A percentile compares a stretch with the other conserved stretches of the same genome.
Evolutionary conservation across 2,113 vertebrate species (phyloP).

Genomic region (Mirounga angustirostris): DNA sequence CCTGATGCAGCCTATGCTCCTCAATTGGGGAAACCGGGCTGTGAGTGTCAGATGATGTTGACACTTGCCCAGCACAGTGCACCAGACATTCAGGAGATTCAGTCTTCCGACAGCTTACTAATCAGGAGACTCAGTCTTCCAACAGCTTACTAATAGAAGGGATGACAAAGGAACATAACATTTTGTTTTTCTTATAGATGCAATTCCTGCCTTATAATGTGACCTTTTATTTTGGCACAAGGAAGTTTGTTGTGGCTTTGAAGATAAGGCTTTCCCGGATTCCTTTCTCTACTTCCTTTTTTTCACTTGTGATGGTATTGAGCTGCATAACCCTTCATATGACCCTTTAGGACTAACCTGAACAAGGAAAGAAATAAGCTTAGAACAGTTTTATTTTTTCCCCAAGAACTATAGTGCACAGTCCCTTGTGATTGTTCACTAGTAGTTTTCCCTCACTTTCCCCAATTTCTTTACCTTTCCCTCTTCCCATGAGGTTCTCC

Average conservation of each 20-base stretch:
- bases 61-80: not conserved
- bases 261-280: not conserved
- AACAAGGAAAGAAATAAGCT: not conserved
- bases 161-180: not conserved
- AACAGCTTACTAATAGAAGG: not conserved
- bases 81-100: not conserved
- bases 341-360: not conserved
- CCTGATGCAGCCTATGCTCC: accelerated
- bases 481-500: not conserved
- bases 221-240: slow-evolving; percentile 20
- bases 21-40: not conserved
- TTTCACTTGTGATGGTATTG: not conserved
- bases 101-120: not conserved
- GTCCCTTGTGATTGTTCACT: not conserved
- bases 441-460: not conserved
- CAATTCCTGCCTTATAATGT: not conserved
- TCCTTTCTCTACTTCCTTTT: not conserved
- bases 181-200: not conserved
- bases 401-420: no score
- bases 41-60: not conserved
- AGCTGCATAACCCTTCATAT: not conserved
- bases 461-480: not conserved
- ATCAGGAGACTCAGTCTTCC: not conserved
- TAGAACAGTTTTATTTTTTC: not conserved
- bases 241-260: slow-evolving; percentile 7